Conservation (phyloP, 2,113 vertebrate genomes). For the Misgurnus mizolepis region DNA sequence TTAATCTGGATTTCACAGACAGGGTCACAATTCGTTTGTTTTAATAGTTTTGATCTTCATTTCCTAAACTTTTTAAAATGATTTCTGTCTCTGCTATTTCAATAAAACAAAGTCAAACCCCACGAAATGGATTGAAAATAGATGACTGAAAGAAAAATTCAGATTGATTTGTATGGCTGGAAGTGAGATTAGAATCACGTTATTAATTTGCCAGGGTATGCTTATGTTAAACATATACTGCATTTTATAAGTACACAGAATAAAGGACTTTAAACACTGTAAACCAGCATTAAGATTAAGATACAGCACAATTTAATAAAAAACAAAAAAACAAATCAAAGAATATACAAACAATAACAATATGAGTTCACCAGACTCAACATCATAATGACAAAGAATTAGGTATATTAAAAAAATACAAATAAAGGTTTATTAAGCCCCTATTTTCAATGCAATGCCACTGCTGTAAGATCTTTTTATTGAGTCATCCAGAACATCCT, state of each 20-base stretch:
- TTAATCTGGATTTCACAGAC: no score
- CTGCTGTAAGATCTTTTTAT: neutral
- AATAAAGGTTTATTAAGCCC: conserved; percentile 53
- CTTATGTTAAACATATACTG: no score
- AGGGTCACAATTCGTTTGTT: no score
- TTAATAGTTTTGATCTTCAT: no score
- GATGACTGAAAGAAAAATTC: neutral
- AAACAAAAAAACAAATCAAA: neutral
- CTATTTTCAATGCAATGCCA: conserved; percentile 22
- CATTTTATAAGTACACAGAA: no score
- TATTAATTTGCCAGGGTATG: no score
- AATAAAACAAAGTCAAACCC: no score
- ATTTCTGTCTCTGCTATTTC: no score
- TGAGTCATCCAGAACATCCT: conserved; percentile 90
- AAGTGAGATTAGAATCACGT: no score
- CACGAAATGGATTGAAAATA: neutral
- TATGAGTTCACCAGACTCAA: neutral
- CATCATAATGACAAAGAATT: conserved; percentile 30
- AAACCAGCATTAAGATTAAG: neutral
- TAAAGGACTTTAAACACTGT: neutral
- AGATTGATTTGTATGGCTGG: no score
- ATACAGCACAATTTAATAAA: conserved; percentile 41
- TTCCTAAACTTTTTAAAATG: no score
- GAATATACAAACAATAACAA: conserved; percentile 21
- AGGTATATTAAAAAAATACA: conserved; percentile 41